Evolutionary conservation across 2,797 vertebrate species (phyloP).

Genomic region (Remorina albescens): DNA sequence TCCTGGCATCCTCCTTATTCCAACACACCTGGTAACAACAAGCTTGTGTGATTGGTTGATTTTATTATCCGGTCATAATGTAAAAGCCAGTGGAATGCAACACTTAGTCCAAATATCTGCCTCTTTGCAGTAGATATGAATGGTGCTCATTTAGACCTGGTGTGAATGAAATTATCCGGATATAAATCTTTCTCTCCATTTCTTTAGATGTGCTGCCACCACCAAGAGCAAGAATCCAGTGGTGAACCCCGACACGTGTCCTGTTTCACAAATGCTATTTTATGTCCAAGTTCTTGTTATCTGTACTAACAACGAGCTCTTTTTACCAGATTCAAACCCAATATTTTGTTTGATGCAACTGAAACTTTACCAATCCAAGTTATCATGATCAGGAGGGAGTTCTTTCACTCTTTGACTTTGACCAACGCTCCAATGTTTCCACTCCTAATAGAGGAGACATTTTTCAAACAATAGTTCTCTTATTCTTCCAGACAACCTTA

Average conservation of each 20-base stretch:
- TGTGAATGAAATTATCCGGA: conserved; percentile 2
- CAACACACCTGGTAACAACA: background rate
- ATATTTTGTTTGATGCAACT: conserved; percentile 2
- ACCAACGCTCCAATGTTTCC: background rate
- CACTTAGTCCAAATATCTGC: background rate
- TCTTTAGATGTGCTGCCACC: background rate
- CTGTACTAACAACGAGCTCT: conserved; percentile 11
- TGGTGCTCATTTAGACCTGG: background rate
- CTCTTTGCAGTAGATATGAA: background rate
- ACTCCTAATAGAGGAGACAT: background rate
- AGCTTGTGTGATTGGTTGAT: too few relatives aligned
- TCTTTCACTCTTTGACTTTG: conserved; percentile 1
- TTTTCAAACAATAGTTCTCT: background rate
- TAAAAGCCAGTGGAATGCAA: background rate
- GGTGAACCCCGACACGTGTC: conserved; percentile 11
- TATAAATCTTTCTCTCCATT: background rate
- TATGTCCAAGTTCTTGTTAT: background rate
- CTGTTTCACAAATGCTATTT: conserved; percentile 22
- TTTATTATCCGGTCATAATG: background rate
- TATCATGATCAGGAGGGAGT: background rate
- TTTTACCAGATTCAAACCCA: conserved; percentile 3
- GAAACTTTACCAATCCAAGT: background rate
- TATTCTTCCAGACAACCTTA: background rate
- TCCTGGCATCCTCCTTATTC: background rate
- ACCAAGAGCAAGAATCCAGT: conserved; percentile 11